Percentiles rank a stretch among this genome's conserved stretches.
phyloP scores from a whole-genome alignment of 2,888 invertebrate species.

The Cepaea hortensis region DNA sequence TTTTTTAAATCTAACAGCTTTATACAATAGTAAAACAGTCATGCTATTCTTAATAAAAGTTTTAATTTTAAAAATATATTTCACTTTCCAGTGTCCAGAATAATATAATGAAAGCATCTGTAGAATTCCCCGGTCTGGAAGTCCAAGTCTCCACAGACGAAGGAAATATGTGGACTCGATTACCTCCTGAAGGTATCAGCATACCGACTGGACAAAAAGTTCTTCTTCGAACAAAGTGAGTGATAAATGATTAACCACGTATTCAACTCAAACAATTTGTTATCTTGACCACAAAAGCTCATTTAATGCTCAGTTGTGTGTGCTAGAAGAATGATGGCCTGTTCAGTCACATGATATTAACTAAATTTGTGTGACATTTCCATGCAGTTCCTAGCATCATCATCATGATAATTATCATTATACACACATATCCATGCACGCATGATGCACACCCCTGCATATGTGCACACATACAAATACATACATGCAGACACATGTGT shows the following conservation, averaged over 20 bases:
- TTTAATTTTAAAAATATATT: neutral
- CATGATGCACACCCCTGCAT: too few species aligned
- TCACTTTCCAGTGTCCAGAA: slow-evolving; percentile 52
- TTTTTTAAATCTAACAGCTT: too few species aligned
- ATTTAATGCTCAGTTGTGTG: neutral
- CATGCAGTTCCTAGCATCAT: too few species aligned
- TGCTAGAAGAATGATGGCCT: too few species aligned
- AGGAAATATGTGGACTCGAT: slow-evolving; percentile 53
- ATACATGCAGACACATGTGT: too few species aligned
- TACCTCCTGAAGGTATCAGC: neutral
- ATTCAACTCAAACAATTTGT: neutral
- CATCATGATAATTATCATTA: too few species aligned
- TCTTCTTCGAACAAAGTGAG: slow-evolving; percentile 53
- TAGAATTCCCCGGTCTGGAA: slow-evolving; percentile 57
- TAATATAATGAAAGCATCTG: slow-evolving; percentile 54
- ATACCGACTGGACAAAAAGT: slow-evolving; percentile 19
- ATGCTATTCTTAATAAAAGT: neutral
- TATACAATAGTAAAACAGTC: too few species aligned
- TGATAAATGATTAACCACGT: neutral
- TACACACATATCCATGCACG: too few species aligned
- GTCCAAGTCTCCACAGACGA: slow-evolving; percentile 55
- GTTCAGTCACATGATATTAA: too few species aligned
- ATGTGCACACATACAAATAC: too few species aligned
- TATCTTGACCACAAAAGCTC: neutral
- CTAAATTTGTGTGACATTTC: too few species aligned